These are phyloP conservation scores for Andrena fulva DNA, from an alignment of 2,888 invertebrate genomes.

Conservation along the genomic window DNA sequence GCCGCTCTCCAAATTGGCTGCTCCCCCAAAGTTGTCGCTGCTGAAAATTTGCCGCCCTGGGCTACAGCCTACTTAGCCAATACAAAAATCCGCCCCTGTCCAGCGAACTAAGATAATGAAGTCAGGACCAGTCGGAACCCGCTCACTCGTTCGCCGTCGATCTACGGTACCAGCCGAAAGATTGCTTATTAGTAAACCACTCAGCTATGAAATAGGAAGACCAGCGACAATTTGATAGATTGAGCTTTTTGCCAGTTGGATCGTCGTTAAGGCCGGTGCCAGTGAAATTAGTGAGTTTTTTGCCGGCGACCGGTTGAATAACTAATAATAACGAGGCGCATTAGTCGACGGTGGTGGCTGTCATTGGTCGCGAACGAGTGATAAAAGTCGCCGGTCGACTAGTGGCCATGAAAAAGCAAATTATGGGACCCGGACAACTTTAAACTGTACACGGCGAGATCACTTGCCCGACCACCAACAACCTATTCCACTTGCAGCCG, in stretches of 20 bases:
- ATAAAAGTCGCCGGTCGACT: background rate
- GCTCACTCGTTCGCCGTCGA: slow-evolving; percentile 50
- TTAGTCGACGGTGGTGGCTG: slow-evolving; percentile 47
- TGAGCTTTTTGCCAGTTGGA: slow-evolving; percentile 72
- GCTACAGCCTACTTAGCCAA: too few relatives aligned
- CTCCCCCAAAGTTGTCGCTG: too few relatives aligned
- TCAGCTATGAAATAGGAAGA: slow-evolving; percentile 75
- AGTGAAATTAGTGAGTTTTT: slow-evolving; percentile 71
- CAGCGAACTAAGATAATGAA: slow-evolving; percentile 47
- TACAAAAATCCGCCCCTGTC: slow-evolving; percentile 2
- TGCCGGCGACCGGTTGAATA: slow-evolving; percentile 67
- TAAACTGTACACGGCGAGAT: background rate
- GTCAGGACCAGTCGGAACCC: slow-evolving; percentile 42
- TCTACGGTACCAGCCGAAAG: slow-evolving; percentile 66
- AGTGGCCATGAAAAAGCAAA: slow-evolving; percentile 37
- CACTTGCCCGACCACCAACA: background rate
- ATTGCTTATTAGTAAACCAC: slow-evolving; percentile 77
- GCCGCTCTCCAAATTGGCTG: too few relatives aligned
- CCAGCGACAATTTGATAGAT: slow-evolving; percentile 83
- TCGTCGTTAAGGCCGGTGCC: slow-evolving; percentile 66
- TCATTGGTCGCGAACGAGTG: slow-evolving; percentile 17
- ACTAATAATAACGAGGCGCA: slow-evolving; percentile 70
- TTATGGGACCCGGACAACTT: slow-evolving; percentile 33
- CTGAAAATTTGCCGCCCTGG: too few relatives aligned
- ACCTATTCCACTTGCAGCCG: background rate